Evolutionary conservation across 2,113 vertebrate genomes (phyloP).

Genomic region (Phylloscopus whistleri): DNA sequence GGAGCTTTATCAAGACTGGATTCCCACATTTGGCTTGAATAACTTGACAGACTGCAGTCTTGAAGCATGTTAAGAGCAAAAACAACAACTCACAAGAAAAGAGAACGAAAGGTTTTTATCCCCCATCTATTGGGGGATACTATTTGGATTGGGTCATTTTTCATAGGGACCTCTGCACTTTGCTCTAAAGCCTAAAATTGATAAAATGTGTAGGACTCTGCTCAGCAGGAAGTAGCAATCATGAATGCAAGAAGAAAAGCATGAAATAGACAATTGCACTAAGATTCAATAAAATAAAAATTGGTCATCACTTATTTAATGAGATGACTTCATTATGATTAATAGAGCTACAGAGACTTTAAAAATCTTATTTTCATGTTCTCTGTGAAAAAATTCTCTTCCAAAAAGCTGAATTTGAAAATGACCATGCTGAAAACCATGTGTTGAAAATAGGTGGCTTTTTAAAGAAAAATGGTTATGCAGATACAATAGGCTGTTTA

Average conservation of each 20-base stretch:
- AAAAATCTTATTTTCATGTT: background rate
- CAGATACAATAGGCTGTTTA: background rate
- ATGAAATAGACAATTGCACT: background rate
- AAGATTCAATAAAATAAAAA: background rate
- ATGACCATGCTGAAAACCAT: background rate
- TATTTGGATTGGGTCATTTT: background rate
- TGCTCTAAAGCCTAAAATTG: background rate
- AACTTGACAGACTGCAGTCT: background rate
- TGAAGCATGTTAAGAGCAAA: background rate
- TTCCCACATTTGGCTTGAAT: background rate
- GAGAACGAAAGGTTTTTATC: background rate
- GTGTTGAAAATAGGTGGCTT: background rate
- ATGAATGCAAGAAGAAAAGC: accelerated
- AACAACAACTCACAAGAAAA: background rate
- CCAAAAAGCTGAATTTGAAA: background rate
- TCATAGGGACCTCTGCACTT: background rate
- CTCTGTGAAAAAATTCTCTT: background rate
- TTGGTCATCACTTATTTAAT: background rate
- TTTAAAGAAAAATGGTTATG: background rate
- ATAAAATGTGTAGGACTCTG: background rate
- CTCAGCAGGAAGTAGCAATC: background rate
- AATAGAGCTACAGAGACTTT: background rate
- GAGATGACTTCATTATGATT: background rate
- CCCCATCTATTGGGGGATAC: background rate
- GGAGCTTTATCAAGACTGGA: background rate